Evolutionary conservation across 2,113 vertebrate species (phyloP), one percentile per base, ranked within the genome.

Genomic region (Dicentrarchus labrax): DNA sequence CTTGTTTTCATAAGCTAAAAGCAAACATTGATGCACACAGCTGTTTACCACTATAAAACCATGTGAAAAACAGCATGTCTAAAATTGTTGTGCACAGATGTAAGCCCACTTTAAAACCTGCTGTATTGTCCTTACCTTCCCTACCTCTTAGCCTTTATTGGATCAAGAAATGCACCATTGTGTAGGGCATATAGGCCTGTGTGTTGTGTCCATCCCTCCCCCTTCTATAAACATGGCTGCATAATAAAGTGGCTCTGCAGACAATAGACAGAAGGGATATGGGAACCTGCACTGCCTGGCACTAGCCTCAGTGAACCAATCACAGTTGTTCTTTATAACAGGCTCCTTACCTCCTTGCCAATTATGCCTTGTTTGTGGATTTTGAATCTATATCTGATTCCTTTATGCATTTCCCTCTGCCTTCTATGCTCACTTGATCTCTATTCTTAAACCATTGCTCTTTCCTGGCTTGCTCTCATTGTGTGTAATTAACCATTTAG

Each of bases 401-500:
- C 7, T 72, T 76, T 24, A 45, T 72, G 41, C 0, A 7, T 67
- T 82, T 61, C 50, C n/a, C 38, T 81, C 67, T 80, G 22, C 22
- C 5, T 45, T 36, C 8, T 41, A n/a, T 66, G 4, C 66, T 62
- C 36, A 65, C 53, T 85, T 69, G 22, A 15, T 61, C 50, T 72
- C 45, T 77, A 61, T 79, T 88, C 38, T 59, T 84, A 43, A 82
- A n/a, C 39, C 12, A 5, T 73, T 62, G 38, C 78, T 80, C 72
- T 84, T 64, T 74, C 13, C 72, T 39, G 16, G 1, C n/a, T 70
- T 78, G 24, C 50, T 78, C 76, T 76, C 61, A 67, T 67, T 74
- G 50, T 83, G 80, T 89, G 72, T 92, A 91, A 91, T 94, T 94
- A 93, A 88, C 79, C 86, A 88, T 89, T 91, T 87, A 89, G 79